Conservation (phyloP, 2,113 vertebrate genomes). For the Entelurus aequoreus region DNA sequence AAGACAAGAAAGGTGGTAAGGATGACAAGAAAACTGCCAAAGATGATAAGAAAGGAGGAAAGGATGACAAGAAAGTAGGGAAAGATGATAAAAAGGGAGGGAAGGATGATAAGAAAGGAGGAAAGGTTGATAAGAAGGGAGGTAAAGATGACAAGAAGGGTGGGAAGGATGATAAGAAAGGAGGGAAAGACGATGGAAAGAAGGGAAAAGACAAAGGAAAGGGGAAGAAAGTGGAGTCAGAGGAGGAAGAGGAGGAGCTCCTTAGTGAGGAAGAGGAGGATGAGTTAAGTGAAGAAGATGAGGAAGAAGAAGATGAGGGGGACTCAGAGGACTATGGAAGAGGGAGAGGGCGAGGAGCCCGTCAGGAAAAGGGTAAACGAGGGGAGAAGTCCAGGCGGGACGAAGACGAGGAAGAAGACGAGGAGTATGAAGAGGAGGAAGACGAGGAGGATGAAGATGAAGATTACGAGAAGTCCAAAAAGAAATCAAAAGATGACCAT, state of each 20-base stretch:
- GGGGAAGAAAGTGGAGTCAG: slow-evolving; percentile 74
- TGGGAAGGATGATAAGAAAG: slow-evolving; percentile 60
- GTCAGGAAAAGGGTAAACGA: slow-evolving; percentile 62
- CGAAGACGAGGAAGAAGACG: slow-evolving; percentile 64
- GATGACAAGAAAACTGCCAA: slow-evolving; percentile 62
- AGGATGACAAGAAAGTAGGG: slow-evolving; percentile 62
- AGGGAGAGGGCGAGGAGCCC: slow-evolving; percentile 65
- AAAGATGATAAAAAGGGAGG: slow-evolving; percentile 66
- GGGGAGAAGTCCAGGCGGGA: slow-evolving; percentile 67
- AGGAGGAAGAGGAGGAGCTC: slow-evolving; percentile 72
- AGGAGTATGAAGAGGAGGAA: slow-evolving; percentile 61
- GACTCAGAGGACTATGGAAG: slow-evolving; percentile 63
- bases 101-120: slow-evolving; percentile 59
- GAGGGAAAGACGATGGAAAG: slow-evolving; percentile 68
- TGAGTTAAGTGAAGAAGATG: slow-evolving; percentile 61
- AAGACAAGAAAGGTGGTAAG: slow-evolving; percentile 62
- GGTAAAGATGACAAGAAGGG: slow-evolving; percentile 59
- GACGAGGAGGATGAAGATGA: slow-evolving; percentile 58
- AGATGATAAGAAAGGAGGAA: slow-evolving; percentile 61
- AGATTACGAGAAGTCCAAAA: slow-evolving; percentile 56
- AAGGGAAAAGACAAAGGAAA: slow-evolving; percentile 77
- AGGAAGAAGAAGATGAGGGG: slow-evolving; percentile 56
- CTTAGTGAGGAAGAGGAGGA: slow-evolving; percentile 60
- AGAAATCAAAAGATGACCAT: slow-evolving; percentile 59
- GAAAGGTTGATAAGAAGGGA: slow-evolving; percentile 61